A percentile compares a stretch with the other conserved stretches of the same genome.
phyloP scores from a whole-genome alignment of 2,888 invertebrate genomes.

The Amaurobius ferox region DNA sequence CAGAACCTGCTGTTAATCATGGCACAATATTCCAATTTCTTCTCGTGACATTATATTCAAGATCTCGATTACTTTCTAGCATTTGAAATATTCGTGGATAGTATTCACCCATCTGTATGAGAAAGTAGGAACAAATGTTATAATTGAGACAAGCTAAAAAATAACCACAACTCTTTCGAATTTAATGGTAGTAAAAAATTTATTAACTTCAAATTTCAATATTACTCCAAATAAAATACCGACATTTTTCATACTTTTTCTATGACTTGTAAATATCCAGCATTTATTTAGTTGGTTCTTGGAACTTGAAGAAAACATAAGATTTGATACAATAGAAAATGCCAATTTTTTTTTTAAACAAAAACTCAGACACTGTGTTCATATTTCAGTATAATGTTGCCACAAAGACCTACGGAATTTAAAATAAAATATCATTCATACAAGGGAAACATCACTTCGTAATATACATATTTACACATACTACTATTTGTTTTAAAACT shows the following conservation, averaged over 20 bases:
- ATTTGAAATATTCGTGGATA: too few relatives aligned
- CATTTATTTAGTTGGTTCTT: not conserved
- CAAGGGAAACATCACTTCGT: constrained; percentile 19
- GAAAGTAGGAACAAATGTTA: too few relatives aligned
- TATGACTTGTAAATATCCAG: not conserved
- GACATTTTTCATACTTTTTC: not conserved
- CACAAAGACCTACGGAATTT: not conserved
- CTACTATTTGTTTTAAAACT: constrained; percentile 21
- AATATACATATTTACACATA: constrained; percentile 65
- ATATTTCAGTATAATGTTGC: not conserved
- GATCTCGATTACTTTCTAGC: too few relatives aligned
- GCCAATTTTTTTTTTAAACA: not conserved
- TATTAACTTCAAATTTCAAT: constrained; percentile 13
- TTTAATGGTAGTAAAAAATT: constrained; percentile 12
- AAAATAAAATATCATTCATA: not conserved
- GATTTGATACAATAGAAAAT: not conserved
- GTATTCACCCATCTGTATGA: too few relatives aligned
- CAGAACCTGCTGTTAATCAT: too few relatives aligned
- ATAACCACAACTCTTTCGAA: too few relatives aligned
- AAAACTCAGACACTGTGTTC: not conserved
- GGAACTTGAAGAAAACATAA: not conserved
- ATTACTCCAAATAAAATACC: not conserved
- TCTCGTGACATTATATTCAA: too few relatives aligned
- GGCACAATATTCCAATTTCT: too few relatives aligned
- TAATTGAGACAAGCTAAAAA: too few relatives aligned